Evolutionary conservation across 2,888 invertebrate genomes (phyloP).

Genomic region (Hyposoter dolosus): DNA sequence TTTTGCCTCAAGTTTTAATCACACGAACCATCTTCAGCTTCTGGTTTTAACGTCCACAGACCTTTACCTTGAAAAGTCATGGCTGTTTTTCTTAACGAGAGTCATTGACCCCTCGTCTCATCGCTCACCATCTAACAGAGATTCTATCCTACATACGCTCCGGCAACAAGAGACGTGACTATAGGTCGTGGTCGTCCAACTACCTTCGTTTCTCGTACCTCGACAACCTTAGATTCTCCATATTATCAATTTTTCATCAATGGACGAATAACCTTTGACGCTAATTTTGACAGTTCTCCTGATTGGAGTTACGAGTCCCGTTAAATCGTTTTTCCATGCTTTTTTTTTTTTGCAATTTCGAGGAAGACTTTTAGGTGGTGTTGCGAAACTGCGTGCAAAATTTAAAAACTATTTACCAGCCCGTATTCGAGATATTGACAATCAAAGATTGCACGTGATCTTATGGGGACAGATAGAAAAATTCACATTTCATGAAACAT

Average conservation of each 20-base stretch:
- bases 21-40: neutral
- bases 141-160: slow-evolving; percentile 44
- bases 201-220: slow-evolving; percentile 13
- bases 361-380: too few relatives aligned
- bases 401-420: too few relatives aligned
- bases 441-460: too few relatives aligned
- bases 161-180: slow-evolving; percentile 45
- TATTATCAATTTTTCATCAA: neutral
- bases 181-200: slow-evolving; percentile 56
- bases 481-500: too few relatives aligned
- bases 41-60: neutral
- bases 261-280: neutral
- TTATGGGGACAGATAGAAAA: too few relatives aligned
- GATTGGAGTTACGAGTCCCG: neutral
- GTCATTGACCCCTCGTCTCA: slow-evolving; percentile 59
- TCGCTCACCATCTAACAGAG: slow-evolving; percentile 32
- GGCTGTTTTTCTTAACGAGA: slow-evolving; percentile 48
- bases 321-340: neutral
- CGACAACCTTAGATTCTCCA: slow-evolving; percentile 15
- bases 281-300: neutral
- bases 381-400: too few relatives aligned
- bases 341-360: too few relatives aligned
- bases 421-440: too few relatives aligned
- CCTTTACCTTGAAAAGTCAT: slow-evolving; percentile 49
- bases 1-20: neutral